Percentiles rank a stretch among this genome's conserved stretches.
These are phyloP conservation scores for Capra hircus DNA, from an alignment of 2,113 vertebrate genomes.

Conservation along the genomic window DNA sequence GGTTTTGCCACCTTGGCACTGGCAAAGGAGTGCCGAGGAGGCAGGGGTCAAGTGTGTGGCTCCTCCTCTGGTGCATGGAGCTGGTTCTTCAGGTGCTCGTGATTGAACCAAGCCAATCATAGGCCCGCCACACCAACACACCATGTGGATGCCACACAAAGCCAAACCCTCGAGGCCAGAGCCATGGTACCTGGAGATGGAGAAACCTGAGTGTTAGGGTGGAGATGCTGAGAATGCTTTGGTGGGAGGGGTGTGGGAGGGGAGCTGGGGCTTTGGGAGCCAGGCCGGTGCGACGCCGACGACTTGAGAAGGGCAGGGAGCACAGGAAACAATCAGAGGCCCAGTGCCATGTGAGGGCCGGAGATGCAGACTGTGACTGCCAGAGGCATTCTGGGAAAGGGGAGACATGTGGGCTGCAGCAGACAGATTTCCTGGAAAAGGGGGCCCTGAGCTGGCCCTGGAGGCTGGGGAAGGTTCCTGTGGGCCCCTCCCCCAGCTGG, in stretches of 20 bases:
- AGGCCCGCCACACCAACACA: neutral
- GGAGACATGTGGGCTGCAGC: neutral
- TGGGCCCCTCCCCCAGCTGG: neutral
- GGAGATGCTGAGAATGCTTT: neutral
- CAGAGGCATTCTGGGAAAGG: neutral
- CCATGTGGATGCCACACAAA: neutral
- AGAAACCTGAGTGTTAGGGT: neutral
- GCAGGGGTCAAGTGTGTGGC: neutral
- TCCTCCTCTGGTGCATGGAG: neutral
- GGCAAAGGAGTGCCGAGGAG: neutral
- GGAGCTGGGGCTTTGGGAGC: neutral
- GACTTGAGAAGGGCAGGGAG: neutral
- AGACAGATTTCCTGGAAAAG: constrained; percentile 53
- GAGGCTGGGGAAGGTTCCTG: constrained; percentile 22
- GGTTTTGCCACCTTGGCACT: constrained; percentile 16
- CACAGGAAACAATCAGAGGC: neutral
- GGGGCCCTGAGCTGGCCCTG: neutral
- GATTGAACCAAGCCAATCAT: neutral
- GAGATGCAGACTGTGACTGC: neutral
- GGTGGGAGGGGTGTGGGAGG: neutral
- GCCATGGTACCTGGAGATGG: neutral
- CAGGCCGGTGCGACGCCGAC: neutral
- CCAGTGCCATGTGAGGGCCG: neutral
- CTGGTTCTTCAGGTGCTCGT: neutral
- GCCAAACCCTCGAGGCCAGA: neutral